These are phyloP conservation scores for Aphidius ervi DNA, from an alignment of 1,140 invertebrate genomes.

Conservation along the genomic window DNA sequence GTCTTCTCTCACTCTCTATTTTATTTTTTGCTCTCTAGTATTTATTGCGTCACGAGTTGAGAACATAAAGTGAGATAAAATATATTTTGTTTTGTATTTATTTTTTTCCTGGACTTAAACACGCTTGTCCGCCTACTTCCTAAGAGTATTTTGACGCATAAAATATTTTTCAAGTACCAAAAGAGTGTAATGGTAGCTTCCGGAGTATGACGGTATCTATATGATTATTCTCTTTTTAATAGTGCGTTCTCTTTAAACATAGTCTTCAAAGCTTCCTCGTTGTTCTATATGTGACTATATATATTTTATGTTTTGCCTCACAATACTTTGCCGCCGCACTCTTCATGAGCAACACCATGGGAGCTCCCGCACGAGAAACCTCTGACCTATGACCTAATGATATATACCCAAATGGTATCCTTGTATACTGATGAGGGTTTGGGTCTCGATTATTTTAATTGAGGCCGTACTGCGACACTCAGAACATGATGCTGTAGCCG, in stretches of 20 bases:
- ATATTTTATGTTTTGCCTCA: no score
- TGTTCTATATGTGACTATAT: no score
- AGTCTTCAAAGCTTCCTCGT: no score
- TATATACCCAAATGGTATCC: no score
- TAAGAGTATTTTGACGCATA: constrained; percentile 40
- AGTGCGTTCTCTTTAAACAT: not conserved
- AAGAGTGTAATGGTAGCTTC: constrained; percentile 46
- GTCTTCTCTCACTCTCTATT: not conserved
- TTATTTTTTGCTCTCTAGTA: constrained; percentile 4
- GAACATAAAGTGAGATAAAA: constrained; percentile 22
- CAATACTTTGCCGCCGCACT: constrained; percentile 16
- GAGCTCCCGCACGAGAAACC: constrained; percentile 13
- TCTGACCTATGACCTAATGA: no score
- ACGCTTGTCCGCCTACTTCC: constrained; percentile 39
- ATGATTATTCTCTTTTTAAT: not conserved
- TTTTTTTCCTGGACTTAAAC: constrained; percentile 11
- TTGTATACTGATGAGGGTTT: constrained; percentile 36
- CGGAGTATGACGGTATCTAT: constrained; percentile 41
- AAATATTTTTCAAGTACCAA: constrained; percentile 40
- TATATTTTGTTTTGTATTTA: constrained; percentile 28
- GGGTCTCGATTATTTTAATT: constrained; percentile 44
- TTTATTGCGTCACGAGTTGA: not conserved
- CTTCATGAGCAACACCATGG: constrained; percentile 11
- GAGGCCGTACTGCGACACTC: constrained; percentile 36
- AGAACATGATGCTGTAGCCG: constrained; percentile 30